Conservation (phyloP, 2,113 vertebrate species). For the Cynoglossus semilaevis region DNA sequence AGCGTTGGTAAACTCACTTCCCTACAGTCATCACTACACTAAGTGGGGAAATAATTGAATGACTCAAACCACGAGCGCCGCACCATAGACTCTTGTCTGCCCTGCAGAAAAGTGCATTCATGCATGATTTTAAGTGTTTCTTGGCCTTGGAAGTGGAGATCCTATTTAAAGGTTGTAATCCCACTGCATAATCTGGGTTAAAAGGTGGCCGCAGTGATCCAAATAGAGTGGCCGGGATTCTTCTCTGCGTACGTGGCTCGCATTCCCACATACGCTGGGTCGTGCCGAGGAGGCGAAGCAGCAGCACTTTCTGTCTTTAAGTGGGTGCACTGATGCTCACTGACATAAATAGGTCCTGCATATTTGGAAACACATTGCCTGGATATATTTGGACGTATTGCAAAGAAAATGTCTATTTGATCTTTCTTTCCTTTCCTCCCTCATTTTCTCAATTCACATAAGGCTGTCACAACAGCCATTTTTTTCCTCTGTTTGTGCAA, state of each 20-base stretch:
- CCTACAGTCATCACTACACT: constrained; percentile 20
- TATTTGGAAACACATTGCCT: constrained; percentile 71
- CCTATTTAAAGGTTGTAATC: constrained; percentile 31
- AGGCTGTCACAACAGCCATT: constrained; percentile 25
- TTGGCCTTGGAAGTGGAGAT: constrained; percentile 22
- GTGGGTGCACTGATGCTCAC: constrained; percentile 70
- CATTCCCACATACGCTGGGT: constrained; percentile 15
- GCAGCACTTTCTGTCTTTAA: constrained; percentile 58
- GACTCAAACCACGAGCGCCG: constrained; percentile 18
- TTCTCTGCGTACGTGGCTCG: constrained; percentile 13
- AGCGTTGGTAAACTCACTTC: constrained; percentile 21
- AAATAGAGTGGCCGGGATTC: constrained; percentile 9
- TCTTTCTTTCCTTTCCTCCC: constrained; percentile 24
- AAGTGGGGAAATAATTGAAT: constrained; percentile 35
- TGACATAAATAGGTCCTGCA: constrained; percentile 79
- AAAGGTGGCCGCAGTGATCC: constrained; percentile 26
- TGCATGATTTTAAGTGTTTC: constrained; percentile 25
- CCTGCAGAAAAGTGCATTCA: background rate
- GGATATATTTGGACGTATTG: constrained; percentile 72
- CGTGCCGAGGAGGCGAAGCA: constrained; percentile 45
- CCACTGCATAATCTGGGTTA: constrained; percentile 36
- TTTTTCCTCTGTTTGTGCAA: constrained; percentile 31
- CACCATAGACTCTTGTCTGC: constrained; percentile 13
- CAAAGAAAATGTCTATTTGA: constrained; percentile 57
- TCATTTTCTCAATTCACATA: constrained; percentile 28